Base-by-base conservation (phyloP, 2,888 invertebrate genomes). In the Lepidonotus clava region DNA sequence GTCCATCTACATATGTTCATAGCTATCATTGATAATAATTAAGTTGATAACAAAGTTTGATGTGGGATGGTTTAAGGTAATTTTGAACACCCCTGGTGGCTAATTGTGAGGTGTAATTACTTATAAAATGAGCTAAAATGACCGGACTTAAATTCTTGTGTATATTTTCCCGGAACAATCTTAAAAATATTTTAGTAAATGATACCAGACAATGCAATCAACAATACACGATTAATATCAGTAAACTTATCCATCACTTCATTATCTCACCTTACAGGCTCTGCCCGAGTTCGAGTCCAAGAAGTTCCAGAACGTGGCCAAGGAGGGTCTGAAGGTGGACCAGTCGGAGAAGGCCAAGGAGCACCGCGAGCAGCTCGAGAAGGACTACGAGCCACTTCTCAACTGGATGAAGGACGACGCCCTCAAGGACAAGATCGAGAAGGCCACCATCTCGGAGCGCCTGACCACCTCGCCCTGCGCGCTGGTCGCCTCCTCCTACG, bases 211-310 rank as follows among this genome's bases (percentile, higher is more conserved):
- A n/a, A n/a, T n/a, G n/a, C n/a, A n/a, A n/a, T n/a, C n/a, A n/a
- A n/a, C n/a, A n/a, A n/a, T n/a, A n/a, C n/a, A n/a, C n/a, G n/a
- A n/a, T n/a, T n/a, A n/a, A n/a, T n/a, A n/a, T n/a, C n/a, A n/a
- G n/a, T n/a, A n/a, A 51, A 51, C 51, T 21, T 51, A 11, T 21
- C 11, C 21, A 51, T 51, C 24, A 24, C 67, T 14, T 28, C 24
- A 67, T 67, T 51, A 51, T 51, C 51, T 51, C 51, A 14, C 51
- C n/a, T n/a, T 46, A 34, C 98, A 98, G 84, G 97, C 98, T 76
- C 95, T 99, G 94, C 98, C 99, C 0, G 99, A 99, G 95, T 99
- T 97, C 95, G 99, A 99, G 92, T 98, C 98, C 86, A 98, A 98
- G 95, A 99, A 98, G 95, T 99, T 99, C 97, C 94, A 94, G 90